phyloP scores from a whole-genome alignment of 2,113 vertebrate species.

The Dermatemys mawii region DNA sequence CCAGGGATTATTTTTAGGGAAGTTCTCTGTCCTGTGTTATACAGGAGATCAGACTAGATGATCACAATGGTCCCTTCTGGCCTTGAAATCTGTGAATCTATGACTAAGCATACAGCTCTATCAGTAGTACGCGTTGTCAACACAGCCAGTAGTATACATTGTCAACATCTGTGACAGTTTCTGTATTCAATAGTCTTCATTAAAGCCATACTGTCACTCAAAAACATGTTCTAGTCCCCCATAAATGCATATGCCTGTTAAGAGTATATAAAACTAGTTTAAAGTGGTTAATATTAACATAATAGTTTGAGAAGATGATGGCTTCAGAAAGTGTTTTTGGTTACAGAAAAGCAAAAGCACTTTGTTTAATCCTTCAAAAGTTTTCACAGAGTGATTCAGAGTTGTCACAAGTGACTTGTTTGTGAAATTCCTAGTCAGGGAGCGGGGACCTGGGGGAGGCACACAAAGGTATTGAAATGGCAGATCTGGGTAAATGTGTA shows the following conservation, averaged over 20 bases:
- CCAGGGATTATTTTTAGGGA: not conserved
- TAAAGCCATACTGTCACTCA: not conserved
- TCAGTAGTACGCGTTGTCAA: not conserved
- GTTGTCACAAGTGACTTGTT: not conserved
- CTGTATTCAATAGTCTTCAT: not conserved
- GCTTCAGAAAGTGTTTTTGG: not conserved
- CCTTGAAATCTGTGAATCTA: not conserved
- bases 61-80: not conserved
- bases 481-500: not conserved
- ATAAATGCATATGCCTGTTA: not conserved
- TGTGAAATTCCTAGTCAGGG: not conserved
- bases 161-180: not conserved
- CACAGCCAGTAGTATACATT: not conserved
- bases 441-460: rapidly evolving
- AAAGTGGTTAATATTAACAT: not conserved
- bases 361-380: conserved; percentile 6
- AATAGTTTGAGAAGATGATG: not conserved
- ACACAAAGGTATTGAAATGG: not conserved
- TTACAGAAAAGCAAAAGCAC: not conserved
- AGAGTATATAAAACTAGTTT: not conserved
- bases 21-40: not conserved
- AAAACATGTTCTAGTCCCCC: rapidly evolving
- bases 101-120: not conserved
- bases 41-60: not conserved
- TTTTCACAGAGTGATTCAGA: not conserved